Conservation (phyloP, 1,140 invertebrate genomes). For the Penaeus japonicus region DNA sequence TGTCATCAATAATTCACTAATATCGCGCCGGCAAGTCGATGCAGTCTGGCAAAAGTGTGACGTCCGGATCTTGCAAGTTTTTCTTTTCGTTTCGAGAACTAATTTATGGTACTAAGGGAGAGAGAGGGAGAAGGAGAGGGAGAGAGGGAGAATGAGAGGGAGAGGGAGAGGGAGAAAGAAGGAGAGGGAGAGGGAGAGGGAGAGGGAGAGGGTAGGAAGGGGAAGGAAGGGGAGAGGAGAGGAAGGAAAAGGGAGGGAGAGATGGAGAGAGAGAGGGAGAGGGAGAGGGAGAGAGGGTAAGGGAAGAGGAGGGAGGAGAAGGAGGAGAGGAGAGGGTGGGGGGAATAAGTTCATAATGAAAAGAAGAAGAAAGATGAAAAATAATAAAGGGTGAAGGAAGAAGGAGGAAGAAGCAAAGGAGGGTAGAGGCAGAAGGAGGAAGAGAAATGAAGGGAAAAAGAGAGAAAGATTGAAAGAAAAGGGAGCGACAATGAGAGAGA, state of each 20-base stretch:
- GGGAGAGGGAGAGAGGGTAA: background rate
- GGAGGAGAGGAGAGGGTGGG: background rate
- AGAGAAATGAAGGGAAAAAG: background rate
- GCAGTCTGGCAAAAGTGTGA: too few species aligned
- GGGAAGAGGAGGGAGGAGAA: background rate
- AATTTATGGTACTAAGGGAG: background rate
- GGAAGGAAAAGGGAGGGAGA: background rate
- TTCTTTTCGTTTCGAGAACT: too few species aligned
- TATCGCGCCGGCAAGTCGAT: too few species aligned
- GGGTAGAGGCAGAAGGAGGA: background rate
- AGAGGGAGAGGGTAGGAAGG: background rate
- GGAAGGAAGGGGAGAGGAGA: background rate
- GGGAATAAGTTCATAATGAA: background rate
- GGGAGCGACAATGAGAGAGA: background rate
- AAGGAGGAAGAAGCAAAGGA: background rate
- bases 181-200: too few species aligned
- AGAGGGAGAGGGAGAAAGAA: background rate
- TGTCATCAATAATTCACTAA: too few species aligned
- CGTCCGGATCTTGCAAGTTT: too few species aligned
- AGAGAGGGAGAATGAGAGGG: background rate
- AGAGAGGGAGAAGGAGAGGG: background rate
- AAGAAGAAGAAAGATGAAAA: background rate
- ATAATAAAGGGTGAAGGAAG: background rate
- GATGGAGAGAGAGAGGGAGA: background rate
- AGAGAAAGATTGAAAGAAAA: background rate